These are phyloP conservation scores for Aspidiotus rigidus DNA, from an alignment of 2,888 invertebrate species.

Conservation along the genomic window DNA sequence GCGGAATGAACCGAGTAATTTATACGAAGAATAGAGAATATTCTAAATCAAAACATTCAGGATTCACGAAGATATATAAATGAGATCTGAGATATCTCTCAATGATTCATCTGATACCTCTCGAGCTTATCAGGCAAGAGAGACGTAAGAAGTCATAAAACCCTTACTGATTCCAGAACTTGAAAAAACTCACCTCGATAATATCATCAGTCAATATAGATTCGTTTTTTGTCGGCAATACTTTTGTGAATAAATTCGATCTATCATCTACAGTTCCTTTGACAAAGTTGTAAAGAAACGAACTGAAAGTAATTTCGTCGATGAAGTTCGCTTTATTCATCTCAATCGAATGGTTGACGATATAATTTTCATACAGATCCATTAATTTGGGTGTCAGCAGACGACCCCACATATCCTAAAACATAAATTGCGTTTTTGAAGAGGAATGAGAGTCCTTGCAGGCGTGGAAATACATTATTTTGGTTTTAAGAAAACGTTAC, in stretches of 20 bases:
- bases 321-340: slow-evolving; percentile 5
- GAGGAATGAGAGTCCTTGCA: no score
- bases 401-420: slow-evolving; percentile 13
- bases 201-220: slow-evolving; percentile 5
- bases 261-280: slow-evolving; percentile 25
- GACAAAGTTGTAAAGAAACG: slow-evolving; percentile 18
- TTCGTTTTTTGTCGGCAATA: slow-evolving; percentile 10
- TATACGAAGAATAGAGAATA: no score
- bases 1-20: no score
- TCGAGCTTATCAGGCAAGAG: no score
- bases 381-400: slow-evolving; percentile 11
- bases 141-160: no score
- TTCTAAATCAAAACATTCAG: no score
- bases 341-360: slow-evolving; percentile 6
- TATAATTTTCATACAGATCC: slow-evolving; percentile 20
- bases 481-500: slow-evolving; percentile 7
- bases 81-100: no score
- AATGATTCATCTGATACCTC: no score
- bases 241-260: slow-evolving; percentile 9
- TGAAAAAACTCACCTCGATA: neutral
- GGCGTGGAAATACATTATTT: no score
- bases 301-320: slow-evolving; percentile 18
- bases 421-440: neutral
- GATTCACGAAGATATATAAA: no score
- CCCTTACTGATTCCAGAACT: neutral